Conservation (phyloP, 53 echinoderm and acorn worm genomes). For the Arbacia lixula region DNA sequence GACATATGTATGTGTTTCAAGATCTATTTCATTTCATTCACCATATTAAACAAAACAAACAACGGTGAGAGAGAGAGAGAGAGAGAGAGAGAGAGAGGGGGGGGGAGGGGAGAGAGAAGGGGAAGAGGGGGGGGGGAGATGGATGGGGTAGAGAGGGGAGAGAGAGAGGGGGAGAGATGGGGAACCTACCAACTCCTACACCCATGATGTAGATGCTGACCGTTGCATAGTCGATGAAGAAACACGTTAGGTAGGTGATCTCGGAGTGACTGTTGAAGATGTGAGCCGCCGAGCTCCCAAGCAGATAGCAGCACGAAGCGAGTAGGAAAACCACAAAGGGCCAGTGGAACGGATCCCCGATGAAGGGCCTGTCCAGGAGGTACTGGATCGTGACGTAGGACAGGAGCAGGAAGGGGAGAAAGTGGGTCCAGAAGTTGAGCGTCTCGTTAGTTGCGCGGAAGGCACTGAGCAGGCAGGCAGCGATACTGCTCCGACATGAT, state of each 20-base stretch:
- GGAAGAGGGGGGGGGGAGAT: too few relatives aligned
- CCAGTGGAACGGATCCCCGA: slow-evolving; percentile 80
- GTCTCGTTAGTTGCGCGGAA: slow-evolving; percentile 88
- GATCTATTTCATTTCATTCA: too few relatives aligned
- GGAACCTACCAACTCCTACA: slow-evolving; percentile 16
- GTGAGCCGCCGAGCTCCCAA: slow-evolving; percentile 76
- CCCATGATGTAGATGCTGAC: slow-evolving; percentile 85
- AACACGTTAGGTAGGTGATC: slow-evolving; percentile 73
- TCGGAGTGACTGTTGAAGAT: slow-evolving; percentile 91
- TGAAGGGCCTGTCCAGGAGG: slow-evolving; percentile 49
- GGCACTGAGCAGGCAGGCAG: slow-evolving; percentile 83
- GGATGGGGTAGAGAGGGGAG: too few relatives aligned
- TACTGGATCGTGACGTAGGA: slow-evolving; percentile 36
- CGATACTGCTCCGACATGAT: slow-evolving; percentile 73
- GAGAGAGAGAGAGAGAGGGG: too few relatives aligned
- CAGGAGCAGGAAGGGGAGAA: slow-evolving; percentile 67
- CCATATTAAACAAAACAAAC: too few relatives aligned
- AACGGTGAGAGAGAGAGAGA: too few relatives aligned
- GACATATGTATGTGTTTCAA: too few relatives aligned
- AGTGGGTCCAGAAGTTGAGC: slow-evolving; percentile 97
- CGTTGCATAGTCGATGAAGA: slow-evolving; percentile 88
- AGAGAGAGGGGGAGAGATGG: too few relatives aligned
- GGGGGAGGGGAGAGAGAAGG: too few relatives aligned
- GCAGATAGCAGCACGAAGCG: slow-evolving; percentile 71
- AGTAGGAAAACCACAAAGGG: slow-evolving; percentile 72